Conservation (phyloP, 2,888 invertebrate genomes). For the Metallyticus violacea region DNA sequence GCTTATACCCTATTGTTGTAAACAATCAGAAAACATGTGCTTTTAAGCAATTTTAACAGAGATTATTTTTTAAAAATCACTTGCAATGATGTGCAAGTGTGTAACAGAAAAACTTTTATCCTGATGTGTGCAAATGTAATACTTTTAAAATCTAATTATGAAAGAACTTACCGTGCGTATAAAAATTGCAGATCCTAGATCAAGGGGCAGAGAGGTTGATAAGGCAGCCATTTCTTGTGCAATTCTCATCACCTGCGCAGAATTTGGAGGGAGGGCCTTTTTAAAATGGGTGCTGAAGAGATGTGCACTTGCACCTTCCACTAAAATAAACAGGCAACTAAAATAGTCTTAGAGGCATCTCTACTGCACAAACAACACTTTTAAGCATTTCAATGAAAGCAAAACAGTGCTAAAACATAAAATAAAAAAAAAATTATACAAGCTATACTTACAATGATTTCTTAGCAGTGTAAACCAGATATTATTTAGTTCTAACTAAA, state of each 20-base stretch:
- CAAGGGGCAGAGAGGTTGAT: constrained; percentile 34
- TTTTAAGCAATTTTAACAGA: too few relatives aligned
- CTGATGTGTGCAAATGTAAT: neutral
- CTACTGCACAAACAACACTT: neutral
- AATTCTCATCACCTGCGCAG: constrained; percentile 33
- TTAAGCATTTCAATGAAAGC: neutral
- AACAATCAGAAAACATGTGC: too few relatives aligned
- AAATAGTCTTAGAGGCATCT: constrained; percentile 18
- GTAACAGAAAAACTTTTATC: neutral
- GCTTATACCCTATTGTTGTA: too few relatives aligned
- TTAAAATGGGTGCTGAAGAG: constrained; percentile 28
- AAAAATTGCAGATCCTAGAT: constrained; percentile 34
- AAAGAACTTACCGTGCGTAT: constrained; percentile 31
- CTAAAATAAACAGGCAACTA: constrained; percentile 32
- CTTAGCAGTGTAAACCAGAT: neutral
- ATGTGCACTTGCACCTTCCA: constrained; percentile 31
- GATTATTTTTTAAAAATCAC: too few relatives aligned
- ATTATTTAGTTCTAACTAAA: neutral
- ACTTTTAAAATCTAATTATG: neutral
- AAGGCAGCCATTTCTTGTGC: constrained; percentile 36
- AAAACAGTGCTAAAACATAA: constrained; percentile 13
- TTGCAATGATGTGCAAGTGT: too few relatives aligned
- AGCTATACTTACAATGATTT: neutral
- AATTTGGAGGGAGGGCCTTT: constrained; percentile 28
- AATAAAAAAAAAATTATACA: neutral